phyloP scores from a whole-genome alignment of 2,113 vertebrate genomes.

The Rhinoderma darwinii region DNA sequence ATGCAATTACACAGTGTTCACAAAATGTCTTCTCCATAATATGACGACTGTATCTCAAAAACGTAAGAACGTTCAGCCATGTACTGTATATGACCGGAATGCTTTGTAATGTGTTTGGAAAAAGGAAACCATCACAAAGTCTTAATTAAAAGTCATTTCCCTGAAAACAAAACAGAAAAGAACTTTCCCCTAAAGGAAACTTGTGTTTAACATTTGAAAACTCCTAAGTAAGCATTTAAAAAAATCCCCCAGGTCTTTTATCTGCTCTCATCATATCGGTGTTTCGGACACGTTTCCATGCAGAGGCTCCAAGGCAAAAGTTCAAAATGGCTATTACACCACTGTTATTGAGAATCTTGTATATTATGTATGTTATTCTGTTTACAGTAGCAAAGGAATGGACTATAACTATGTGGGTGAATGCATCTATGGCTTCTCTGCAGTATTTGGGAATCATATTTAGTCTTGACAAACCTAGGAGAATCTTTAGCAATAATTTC shows the following conservation, averaged over 20 bases:
- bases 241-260: slow-evolving; percentile 35
- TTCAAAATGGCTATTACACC: slow-evolving; percentile 22
- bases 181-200: slow-evolving; percentile 49
- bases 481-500: neutral
- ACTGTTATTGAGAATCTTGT: neutral
- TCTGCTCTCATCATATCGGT: slow-evolving; percentile 11
- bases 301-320: slow-evolving; percentile 25
- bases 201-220: slow-evolving; percentile 42
- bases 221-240: slow-evolving; percentile 39
- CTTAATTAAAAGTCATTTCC: slow-evolving; percentile 47
- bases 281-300: slow-evolving; percentile 25
- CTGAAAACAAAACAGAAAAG: slow-evolving; percentile 33
- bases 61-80: neutral
- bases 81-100: slow-evolving; percentile 10
- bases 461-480: neutral
- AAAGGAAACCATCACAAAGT: slow-evolving; percentile 35
- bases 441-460: neutral
- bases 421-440: neutral
- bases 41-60: neutral
- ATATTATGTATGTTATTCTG: neutral
- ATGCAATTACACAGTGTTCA: neutral
- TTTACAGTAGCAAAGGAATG: neutral
- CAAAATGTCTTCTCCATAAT: neutral
- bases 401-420: neutral
- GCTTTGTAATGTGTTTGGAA: slow-evolving; percentile 30